Evolutionary conservation across 2,113 vertebrate species (phyloP), one percentile per base, ranked within the genome.

Genomic region (Physeter macrocephalus): DNA sequence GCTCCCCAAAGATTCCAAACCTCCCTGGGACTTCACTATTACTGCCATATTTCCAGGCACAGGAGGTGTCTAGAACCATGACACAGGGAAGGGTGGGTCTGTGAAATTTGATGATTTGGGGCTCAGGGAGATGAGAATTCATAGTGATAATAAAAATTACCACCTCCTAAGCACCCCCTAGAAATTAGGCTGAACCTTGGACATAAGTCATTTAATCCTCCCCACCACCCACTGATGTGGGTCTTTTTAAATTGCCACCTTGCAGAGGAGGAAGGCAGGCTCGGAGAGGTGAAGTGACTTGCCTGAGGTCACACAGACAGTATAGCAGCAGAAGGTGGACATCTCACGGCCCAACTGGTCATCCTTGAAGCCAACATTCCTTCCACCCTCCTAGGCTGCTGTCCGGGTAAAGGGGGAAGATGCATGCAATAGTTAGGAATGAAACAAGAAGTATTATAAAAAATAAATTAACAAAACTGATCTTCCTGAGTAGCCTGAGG

Each of bases 111-210:
- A 72, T 3, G 36, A 61, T 5, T 0, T n/a, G 12, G 41, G 75
- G 27, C n/a, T 88, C 75, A 49, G 80, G 43, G 18, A 80, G 71
- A 67, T 59, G 27, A 90, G 90, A 66, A 31, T 81, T 72, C 71
- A 91, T 49, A 71, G 36, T 43, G 31, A 54, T 57, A 77, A 74
- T 88, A 78, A 94, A 87, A 96, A 88, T 41, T 6, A 74, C 49
- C 23, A 12, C 82, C n/a, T 72, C 54, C 15, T n/a, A 41, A 62
- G 72, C 18, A 34, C 23, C 23, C 34, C 57, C 83, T 21, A 34
- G 18, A 31, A 72, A 62, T 13, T 41, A 6, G 10, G 43, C 21
- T 20, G 46, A 69, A 57, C 25, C 67, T 95, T 21, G n/a, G 34
- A 15, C 4, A 14, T 29, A 43, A 64, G 83, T 49, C 34, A 49